Conservation (phyloP, 2,113 vertebrate species). For the Notothenia coriiceps region DNA sequence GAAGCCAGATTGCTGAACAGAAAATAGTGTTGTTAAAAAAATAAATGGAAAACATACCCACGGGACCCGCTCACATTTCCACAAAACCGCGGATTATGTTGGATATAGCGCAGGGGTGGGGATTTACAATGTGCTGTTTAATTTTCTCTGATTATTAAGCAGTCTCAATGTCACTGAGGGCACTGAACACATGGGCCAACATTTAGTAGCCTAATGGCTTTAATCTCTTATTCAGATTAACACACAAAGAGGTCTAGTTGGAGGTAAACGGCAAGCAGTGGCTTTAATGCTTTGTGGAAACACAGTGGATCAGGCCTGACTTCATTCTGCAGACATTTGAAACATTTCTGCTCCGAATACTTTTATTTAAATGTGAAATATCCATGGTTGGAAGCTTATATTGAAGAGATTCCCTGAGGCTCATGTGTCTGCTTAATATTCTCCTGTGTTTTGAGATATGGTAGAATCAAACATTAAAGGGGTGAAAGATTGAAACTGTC, state of each 20-base stretch:
- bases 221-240: slow-evolving; percentile 33
- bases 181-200: slow-evolving; percentile 25
- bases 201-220: slow-evolving; percentile 41
- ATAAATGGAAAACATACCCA: slow-evolving; percentile 39
- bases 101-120: slow-evolving; percentile 73
- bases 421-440: slow-evolving; percentile 9
- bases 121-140: slow-evolving; percentile 77
- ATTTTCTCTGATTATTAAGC: slow-evolving; percentile 78
- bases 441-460: slow-evolving; percentile 13
- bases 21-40: slow-evolving; percentile 24
- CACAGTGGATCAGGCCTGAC: slow-evolving; percentile 14
- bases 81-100: slow-evolving; percentile 72
- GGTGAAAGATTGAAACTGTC: neutral
- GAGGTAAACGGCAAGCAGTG: slow-evolving; percentile 10
- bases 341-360: neutral
- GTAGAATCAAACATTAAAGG: slow-evolving; percentile 14
- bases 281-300: slow-evolving; percentile 18
- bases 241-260: slow-evolving; percentile 5
- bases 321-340: slow-evolving; percentile 17
- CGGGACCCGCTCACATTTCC: slow-evolving; percentile 74
- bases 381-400: slow-evolving; percentile 18
- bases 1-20: slow-evolving; percentile 37
- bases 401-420: slow-evolving; percentile 8
- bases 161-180: slow-evolving; percentile 72
- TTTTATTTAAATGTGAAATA: neutral